These are phyloP conservation scores for Pachypanchax playfairii DNA, from an alignment of 2,113 vertebrate species.

Conservation along the genomic window DNA sequence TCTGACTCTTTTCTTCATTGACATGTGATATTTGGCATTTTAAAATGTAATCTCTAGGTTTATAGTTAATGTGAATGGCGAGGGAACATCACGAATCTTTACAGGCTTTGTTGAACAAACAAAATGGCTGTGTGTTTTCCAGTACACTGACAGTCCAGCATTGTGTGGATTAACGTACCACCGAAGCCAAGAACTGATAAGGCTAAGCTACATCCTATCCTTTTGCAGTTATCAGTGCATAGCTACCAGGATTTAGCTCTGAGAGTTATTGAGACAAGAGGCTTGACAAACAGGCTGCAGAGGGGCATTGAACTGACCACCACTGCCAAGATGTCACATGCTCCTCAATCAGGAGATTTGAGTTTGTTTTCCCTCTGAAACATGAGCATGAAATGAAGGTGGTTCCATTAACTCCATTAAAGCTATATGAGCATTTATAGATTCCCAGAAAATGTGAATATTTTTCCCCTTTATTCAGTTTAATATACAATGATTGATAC, in stretches of 20 bases:
- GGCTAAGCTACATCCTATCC: constrained; percentile 77
- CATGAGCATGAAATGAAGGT: too few species aligned
- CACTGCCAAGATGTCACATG: constrained; percentile 55
- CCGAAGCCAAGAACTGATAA: constrained; percentile 76
- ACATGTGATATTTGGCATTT: constrained; percentile 42
- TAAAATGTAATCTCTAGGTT: constrained; percentile 41
- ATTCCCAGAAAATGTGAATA: not conserved
- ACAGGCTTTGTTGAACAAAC: constrained; percentile 60
- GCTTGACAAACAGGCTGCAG: constrained; percentile 64
- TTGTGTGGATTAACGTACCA: constrained; percentile 77
- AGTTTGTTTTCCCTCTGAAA: too few species aligned
- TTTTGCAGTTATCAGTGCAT: constrained; percentile 71
- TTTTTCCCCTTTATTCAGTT: not conserved
- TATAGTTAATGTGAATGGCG: constrained; percentile 13
- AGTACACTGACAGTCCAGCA: constrained; percentile 62
- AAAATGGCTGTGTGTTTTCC: constrained; percentile 62
- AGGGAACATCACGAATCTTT: constrained; percentile 48
- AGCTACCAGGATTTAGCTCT: constrained; percentile 67
- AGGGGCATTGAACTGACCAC: constrained; percentile 59
- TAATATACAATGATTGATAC: not conserved
- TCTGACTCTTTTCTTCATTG: constrained; percentile 23
- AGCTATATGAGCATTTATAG: too few species aligned
- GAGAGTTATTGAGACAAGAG: constrained; percentile 63
- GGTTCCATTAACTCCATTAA: too few species aligned
- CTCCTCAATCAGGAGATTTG: not conserved